These are phyloP conservation scores for Pseudomyrmex concolor DNA, from an alignment of 1,140 invertebrate genomes.

Conservation along the genomic window DNA sequence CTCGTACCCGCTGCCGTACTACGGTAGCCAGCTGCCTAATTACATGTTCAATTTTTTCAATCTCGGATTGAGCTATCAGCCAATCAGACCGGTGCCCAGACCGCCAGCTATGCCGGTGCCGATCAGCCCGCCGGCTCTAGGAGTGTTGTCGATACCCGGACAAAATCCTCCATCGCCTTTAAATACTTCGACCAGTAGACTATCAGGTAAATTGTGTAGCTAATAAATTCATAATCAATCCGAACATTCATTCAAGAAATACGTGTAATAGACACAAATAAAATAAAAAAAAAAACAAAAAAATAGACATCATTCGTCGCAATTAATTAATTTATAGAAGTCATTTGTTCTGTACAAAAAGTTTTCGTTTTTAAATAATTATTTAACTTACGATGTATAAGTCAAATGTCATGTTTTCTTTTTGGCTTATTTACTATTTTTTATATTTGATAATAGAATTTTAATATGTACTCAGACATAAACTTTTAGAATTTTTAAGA, in stretches of 20 bases:
- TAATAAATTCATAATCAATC: neutral
- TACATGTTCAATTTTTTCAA: conserved; percentile 84
- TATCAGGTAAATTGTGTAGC: conserved; percentile 73
- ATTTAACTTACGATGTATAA: too few species aligned
- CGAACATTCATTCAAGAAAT: neutral
- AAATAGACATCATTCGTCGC: too few species aligned
- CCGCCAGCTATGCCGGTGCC: conserved; percentile 74
- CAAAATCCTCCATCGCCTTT: conserved; percentile 82
- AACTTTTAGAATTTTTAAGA: neutral
- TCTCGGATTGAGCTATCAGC: conserved; percentile 80
- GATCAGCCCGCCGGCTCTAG: conserved; percentile 73
- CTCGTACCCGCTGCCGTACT: conserved; percentile 80
- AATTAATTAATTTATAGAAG: too few species aligned
- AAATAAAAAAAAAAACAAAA: neutral
- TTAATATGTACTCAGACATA: too few species aligned
- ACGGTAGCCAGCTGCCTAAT: conserved; percentile 80
- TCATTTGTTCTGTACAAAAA: too few species aligned
- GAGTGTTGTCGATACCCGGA: conserved; percentile 68
- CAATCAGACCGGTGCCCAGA: conserved; percentile 80
- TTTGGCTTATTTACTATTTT: too few species aligned
- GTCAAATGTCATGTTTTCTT: too few species aligned
- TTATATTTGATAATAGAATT: too few species aligned
- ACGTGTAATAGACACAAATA: neutral
- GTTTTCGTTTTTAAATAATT: too few species aligned
- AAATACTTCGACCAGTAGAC: conserved; percentile 73